A percentile compares a stretch with the other conserved stretches of the same genome.
Evolutionary conservation across 2,797 vertebrate genomes (phyloP).

Genomic region (Hydrocynus forskahlii): DNA sequence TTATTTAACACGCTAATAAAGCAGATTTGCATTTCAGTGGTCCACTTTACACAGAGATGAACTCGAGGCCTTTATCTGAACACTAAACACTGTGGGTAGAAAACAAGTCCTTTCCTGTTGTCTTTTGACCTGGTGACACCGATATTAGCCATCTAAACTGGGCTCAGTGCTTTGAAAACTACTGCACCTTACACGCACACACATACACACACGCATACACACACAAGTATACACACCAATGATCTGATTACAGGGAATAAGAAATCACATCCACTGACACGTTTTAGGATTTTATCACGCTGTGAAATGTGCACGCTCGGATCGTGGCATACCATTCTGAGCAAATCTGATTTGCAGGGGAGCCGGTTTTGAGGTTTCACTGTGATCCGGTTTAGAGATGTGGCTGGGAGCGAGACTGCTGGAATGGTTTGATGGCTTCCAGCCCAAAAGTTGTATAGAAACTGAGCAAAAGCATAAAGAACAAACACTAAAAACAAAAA

Average conservation of each 20-base stretch:
- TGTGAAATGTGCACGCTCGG: too few relatives aligned
- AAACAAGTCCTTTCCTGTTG: not conserved
- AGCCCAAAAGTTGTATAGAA: not conserved
- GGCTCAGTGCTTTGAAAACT: not conserved
- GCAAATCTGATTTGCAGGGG: conserved; percentile 4
- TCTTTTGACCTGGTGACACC: not conserved
- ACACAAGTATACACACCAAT: conserved; percentile 19
- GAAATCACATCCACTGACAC: conserved; percentile 9
- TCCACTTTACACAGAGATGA: not conserved
- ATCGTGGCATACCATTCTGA: not conserved
- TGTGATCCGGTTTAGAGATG: not conserved
- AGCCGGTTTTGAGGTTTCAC: not conserved
- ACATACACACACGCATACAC: conserved; percentile 26
- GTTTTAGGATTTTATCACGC: not conserved
- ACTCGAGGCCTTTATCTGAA: not conserved
- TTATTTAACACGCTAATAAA: too few relatives aligned
- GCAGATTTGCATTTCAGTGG: not conserved
- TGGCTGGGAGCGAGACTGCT: not conserved
- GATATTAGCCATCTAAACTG: not conserved
- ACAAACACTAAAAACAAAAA: too few relatives aligned
- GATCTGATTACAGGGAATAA: conserved; percentile 9
- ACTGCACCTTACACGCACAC: not conserved
- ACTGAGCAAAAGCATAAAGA: not conserved
- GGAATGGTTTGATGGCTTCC: not conserved
- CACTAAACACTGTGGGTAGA: not conserved